Evolutionary conservation across 2,113 vertebrate genomes (phyloP).

Genomic region (Equus quagga): DNA sequence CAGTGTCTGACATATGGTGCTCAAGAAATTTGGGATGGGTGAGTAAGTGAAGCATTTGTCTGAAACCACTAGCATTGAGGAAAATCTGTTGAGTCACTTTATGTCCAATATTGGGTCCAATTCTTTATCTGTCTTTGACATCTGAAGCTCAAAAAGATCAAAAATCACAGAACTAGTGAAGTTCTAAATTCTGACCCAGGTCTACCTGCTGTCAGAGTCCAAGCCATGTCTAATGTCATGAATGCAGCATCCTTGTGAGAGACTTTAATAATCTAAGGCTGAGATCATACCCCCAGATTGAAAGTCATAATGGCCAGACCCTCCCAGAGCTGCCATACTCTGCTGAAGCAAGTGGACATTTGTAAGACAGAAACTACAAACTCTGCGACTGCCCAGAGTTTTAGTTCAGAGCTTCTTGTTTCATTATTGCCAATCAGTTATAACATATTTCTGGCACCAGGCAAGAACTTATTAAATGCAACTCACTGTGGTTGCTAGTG

Average conservation of each 20-base stretch:
- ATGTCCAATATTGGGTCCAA: accelerated
- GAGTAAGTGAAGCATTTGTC: background rate
- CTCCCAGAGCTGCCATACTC: background rate
- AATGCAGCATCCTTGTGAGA: accelerated
- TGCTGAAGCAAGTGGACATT: too few species aligned
- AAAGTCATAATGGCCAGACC: background rate
- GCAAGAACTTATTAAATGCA: background rate
- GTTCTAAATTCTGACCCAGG: background rate
- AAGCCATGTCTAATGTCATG: background rate
- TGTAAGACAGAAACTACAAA: background rate
- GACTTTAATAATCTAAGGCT: background rate
- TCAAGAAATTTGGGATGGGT: background rate
- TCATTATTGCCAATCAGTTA: background rate
- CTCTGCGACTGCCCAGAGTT: background rate
- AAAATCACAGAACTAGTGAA: background rate
- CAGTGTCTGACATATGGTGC: background rate
- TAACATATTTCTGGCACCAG: background rate
- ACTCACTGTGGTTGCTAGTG: conserved; percentile 3
- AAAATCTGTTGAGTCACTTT: background rate
- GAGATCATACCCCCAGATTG: background rate
- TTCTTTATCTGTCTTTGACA: background rate
- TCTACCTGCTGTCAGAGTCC: background rate
- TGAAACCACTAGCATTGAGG: background rate
- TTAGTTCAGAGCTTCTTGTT: background rate
- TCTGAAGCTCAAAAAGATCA: background rate